These are phyloP conservation scores for Fragum whitleyi DNA, from an alignment of 2,888 invertebrate genomes.

Conservation along the genomic window DNA sequence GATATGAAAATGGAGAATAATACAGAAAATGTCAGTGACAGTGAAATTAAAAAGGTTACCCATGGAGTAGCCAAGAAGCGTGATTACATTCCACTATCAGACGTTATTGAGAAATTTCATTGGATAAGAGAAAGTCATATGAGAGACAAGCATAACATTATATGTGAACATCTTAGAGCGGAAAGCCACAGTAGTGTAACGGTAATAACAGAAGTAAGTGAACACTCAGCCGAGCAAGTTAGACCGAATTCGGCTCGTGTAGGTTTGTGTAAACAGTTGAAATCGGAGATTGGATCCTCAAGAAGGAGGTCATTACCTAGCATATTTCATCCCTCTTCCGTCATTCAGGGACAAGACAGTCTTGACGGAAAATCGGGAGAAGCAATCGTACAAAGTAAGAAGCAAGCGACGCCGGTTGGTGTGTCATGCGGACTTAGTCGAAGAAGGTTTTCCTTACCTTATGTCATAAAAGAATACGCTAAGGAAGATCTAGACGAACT, in stretches of 20 bases:
- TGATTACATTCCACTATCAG: background rate
- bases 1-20: background rate
- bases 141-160: background rate
- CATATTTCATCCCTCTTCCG: conserved; percentile 4
- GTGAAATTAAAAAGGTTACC: background rate
- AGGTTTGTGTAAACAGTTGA: background rate
- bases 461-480: conserved; percentile 19
- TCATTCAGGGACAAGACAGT: background rate
- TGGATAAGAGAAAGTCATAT: background rate
- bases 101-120: conserved; percentile 12
- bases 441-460: conserved; percentile 15
- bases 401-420: background rate
- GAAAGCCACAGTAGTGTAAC: background rate
- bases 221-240: background rate
- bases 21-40: conserved; percentile 19
- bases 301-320: conserved; percentile 13
- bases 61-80: background rate
- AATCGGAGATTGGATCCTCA: background rate
- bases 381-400: background rate
- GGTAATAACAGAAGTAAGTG: no score
- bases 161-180: background rate
- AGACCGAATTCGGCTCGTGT: conserved; percentile 1
- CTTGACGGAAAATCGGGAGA: background rate
- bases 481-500: conserved; percentile 7
- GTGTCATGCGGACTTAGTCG: background rate